A percentile compares a stretch with the other conserved stretches of the same genome.
Conservation (phyloP, 2,888 invertebrate species). For the Orchesella flavescens region DNA sequence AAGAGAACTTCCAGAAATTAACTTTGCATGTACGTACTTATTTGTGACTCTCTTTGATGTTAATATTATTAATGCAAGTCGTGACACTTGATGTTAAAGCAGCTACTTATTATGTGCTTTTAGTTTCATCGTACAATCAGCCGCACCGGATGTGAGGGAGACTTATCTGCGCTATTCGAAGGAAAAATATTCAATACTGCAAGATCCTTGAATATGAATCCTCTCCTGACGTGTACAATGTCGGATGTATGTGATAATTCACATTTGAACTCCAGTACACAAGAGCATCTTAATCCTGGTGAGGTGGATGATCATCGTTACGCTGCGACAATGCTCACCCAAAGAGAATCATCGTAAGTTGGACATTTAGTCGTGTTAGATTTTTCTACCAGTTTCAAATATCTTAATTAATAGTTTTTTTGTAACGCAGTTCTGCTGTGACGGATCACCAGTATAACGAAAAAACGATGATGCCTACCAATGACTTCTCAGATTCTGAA, state of each 20-base stretch:
- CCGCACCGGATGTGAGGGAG: conserved; percentile 25
- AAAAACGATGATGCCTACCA: neutral
- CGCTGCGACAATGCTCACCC: conserved; percentile 68
- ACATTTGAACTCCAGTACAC: no score
- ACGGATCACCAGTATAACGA: conserved; percentile 69
- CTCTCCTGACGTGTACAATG: no score
- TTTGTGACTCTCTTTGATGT: no score
- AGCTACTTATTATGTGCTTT: no score
- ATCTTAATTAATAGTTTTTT: neutral
- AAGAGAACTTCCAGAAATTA: neutral
- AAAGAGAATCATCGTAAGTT: conserved; percentile 65
- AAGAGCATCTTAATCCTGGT: neutral
- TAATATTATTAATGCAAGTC: no score
- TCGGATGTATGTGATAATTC: no score
- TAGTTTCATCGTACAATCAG: conserved; percentile 28
- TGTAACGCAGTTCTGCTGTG: conserved; percentile 47
- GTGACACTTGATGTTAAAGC: no score
- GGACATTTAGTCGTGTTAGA: no score
- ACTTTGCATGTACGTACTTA: neutral
- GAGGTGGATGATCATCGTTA: conserved; percentile 67
- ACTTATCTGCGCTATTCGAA: conserved; percentile 24
- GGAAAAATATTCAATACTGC: conserved; percentile 20
- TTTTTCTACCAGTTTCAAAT: neutral
- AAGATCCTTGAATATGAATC: no score
- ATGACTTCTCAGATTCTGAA: conserved; percentile 6